Conservation (phyloP, 2,888 invertebrate genomes). For the Geophilus truncorum region DNA sequence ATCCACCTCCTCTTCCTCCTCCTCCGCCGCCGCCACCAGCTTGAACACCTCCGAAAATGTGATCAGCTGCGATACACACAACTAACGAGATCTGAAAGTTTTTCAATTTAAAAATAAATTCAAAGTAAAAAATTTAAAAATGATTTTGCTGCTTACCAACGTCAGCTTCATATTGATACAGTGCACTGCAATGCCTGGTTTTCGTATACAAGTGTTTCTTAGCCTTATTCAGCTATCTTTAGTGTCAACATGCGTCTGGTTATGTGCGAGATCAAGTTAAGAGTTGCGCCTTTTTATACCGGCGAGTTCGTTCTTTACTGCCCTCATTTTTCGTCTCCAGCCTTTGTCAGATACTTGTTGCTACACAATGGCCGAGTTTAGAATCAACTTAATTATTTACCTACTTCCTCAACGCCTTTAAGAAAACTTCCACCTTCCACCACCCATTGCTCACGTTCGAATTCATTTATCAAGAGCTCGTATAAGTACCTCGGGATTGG, state of each 20-base stretch:
- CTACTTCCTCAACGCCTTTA: background rate
- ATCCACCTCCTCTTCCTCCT: background rate
- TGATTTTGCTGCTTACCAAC: too few relatives aligned
- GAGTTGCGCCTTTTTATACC: background rate
- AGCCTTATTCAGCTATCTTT: background rate
- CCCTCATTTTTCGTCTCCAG: background rate
- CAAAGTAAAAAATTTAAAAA: too few relatives aligned
- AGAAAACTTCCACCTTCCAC: background rate
- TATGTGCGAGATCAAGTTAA: background rate
- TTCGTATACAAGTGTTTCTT: background rate
- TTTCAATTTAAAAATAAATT: too few relatives aligned
- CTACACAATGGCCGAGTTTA: conserved; percentile 11
- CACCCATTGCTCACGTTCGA: too few relatives aligned
- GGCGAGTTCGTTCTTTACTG: background rate
- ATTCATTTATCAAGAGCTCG: background rate
- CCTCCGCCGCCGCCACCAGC: background rate
- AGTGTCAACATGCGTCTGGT: background rate
- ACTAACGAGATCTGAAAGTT: background rate
- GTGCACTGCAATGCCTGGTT: background rate
- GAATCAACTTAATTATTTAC: background rate
- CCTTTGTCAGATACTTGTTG: conserved; percentile 16
- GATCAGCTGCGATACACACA: background rate
- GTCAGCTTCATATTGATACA: background rate
- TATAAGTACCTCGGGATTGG: too few relatives aligned
- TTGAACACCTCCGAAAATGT: background rate